Percentiles rank a stretch among this genome's conserved stretches.
These are phyloP conservation scores for Ochropleura plecta DNA, from an alignment of 2,888 invertebrate genomes.

Conservation along the genomic window DNA sequence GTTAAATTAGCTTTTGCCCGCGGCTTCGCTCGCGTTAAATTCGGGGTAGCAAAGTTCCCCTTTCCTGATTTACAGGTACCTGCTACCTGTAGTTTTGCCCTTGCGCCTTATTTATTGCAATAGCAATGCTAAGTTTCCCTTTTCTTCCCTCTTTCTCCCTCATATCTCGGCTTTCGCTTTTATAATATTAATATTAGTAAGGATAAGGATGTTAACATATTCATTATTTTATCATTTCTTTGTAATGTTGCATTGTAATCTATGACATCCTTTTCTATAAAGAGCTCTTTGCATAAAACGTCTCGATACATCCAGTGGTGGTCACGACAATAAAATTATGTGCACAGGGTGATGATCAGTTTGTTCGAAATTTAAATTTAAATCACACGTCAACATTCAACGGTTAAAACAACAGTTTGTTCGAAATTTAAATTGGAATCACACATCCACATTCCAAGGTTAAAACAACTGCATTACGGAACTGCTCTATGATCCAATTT, in stretches of 20 bases:
- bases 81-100: too few relatives aligned
- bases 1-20: too few relatives aligned
- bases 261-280: constrained; percentile 27
- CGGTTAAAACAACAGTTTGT: neutral
- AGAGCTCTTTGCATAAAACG: constrained; percentile 14
- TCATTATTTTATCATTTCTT: neutral
- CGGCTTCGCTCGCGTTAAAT: too few relatives aligned
- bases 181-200: too few relatives aligned
- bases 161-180: too few relatives aligned
- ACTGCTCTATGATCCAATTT: too few relatives aligned
- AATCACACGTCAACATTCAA: neutral
- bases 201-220: neutral
- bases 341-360: constrained; percentile 4
- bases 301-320: constrained; percentile 12
- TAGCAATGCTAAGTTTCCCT: too few relatives aligned
- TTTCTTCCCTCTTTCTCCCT: too few relatives aligned
- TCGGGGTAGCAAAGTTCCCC: too few relatives aligned
- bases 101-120: too few relatives aligned
- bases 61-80: too few relatives aligned
- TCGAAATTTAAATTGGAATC: neutral
- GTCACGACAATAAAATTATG: constrained; percentile 29
- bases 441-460: neutral
- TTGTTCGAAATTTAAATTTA: neutral
- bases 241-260: constrained; percentile 2
- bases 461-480: neutral